A percentile compares a stretch with the other conserved stretches of the same genome.
Evolutionary conservation across 2,888 invertebrate species (phyloP).

Genomic region (Torymus texanus): DNA sequence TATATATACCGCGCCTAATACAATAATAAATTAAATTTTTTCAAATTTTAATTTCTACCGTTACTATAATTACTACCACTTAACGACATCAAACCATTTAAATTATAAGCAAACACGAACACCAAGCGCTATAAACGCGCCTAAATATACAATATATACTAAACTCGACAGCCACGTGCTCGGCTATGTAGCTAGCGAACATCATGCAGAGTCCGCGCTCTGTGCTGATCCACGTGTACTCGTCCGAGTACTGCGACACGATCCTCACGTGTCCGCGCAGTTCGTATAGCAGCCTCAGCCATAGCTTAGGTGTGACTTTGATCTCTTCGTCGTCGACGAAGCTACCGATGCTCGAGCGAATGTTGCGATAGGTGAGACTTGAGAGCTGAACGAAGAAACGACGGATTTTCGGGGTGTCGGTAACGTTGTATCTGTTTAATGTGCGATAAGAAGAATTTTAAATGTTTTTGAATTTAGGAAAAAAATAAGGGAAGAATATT

Average conservation of each 20-base stretch:
- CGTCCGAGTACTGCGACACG: slow-evolving; percentile 11
- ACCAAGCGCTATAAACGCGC: too few species aligned
- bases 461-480: too few species aligned
- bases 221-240: slow-evolving; percentile 59
- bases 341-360: slow-evolving; percentile 52
- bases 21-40: neutral
- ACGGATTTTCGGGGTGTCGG: slow-evolving; percentile 59
- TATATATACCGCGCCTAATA: too few species aligned
- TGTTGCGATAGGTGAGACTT: slow-evolving; percentile 58
- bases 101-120: too few species aligned
- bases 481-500: too few species aligned
- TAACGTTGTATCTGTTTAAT: slow-evolving; percentile 60
- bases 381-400: slow-evolving; percentile 62
- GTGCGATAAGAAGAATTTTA: too few species aligned
- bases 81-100: too few species aligned
- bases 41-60: neutral
- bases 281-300: slow-evolving; percentile 64
- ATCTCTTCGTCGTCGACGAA: slow-evolving; percentile 47
- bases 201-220: slow-evolving; percentile 63
- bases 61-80: too few species aligned
- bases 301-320: slow-evolving; percentile 58
- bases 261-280: slow-evolving; percentile 55
- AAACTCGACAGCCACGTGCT: slow-evolving; percentile 60
- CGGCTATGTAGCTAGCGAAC: slow-evolving; percentile 49
- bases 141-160: too few species aligned